Base-by-base conservation (phyloP, 2,888 invertebrate species). In the Raillietiella orientalis region DNA sequence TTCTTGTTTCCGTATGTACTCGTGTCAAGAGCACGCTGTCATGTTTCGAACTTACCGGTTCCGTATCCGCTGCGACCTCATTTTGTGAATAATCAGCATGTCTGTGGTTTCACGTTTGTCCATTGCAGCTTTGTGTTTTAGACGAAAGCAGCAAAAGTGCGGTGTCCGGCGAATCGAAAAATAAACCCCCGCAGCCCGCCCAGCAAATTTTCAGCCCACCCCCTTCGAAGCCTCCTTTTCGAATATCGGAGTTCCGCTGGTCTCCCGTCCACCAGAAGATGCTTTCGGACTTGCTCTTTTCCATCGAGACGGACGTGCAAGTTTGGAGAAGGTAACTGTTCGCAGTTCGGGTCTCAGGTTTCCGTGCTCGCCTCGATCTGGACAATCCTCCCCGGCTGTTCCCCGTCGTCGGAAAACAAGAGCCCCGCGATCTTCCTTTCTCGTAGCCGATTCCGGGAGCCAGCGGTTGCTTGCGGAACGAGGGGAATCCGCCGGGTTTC, bases 181-280 rank as follows among this genome's bases (percentile, higher is more conserved):
- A n/a, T n/a, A n/a, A n/a, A n/a, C n/a, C n/a, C n/a, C n/a, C n/a
- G n/a, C n/a, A n/a, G n/a, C n/a, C n/a, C n/a, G n/a, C n/a, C n/a
- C n/a, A n/a, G 28, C 75, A 79, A 27, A 77, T 82, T 70, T 82
- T 82, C 47, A 79, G 75, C 38, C 74, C 82, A 30, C 75, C 79
- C 4, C 74, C 79, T 19, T 72, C 79, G 28, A 59, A 77, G 37
- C 84, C 82, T 13, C 84, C 93, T 3, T 96, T 96, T 52, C 62
- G 96, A 35, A 96, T 99, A 45, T 96, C 96, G 14, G 96, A 96
- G 52, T 99, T 99, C 53, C 72, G 84, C 39, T 99, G 96, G 96
- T 96, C 93, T 2, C 77, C 79, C 47, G 79, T 99, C 36, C 96
- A 99, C 50, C 84, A 96, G 47, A 59, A 87, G 31, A 53, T 99